These are phyloP conservation scores for Epinotia brunnichana DNA, from an alignment of 2,888 invertebrate genomes.

Conservation along the genomic window DNA sequence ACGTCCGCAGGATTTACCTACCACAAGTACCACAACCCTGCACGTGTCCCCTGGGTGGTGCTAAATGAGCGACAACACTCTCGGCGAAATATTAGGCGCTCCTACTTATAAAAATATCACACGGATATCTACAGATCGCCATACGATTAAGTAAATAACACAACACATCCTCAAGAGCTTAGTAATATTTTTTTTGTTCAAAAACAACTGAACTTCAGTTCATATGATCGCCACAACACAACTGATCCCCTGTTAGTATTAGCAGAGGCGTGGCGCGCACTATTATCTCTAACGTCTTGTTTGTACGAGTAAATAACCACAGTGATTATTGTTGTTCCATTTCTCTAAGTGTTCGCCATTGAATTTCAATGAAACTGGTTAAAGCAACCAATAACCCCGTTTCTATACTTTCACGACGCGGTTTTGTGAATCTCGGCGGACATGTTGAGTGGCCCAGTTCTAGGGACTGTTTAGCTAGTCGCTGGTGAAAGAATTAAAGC, in stretches of 20 bases:
- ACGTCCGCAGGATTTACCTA: too few relatives aligned
- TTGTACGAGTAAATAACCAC: conserved; percentile 37
- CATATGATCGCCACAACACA: background rate
- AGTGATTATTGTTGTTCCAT: conserved; percentile 43
- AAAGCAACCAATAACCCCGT: conserved; percentile 37
- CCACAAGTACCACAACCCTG: too few relatives aligned
- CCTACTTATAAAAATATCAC: too few relatives aligned
- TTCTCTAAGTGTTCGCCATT: conserved; percentile 38
- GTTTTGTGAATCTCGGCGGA: conserved; percentile 34
- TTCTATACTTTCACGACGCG: conserved; percentile 41
- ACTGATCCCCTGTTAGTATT: background rate
- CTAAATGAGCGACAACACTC: too few relatives aligned
- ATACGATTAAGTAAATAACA: too few relatives aligned
- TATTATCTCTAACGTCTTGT: conserved; percentile 39
- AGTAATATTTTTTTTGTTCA: too few relatives aligned
- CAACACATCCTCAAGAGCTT: too few relatives aligned
- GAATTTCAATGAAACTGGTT: conserved; percentile 41
- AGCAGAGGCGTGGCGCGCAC: conserved; percentile 20
- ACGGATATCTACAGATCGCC: too few relatives aligned
- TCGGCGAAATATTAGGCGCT: too few relatives aligned
- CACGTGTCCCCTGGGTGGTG: too few relatives aligned
- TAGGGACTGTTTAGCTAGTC: conserved; percentile 25
- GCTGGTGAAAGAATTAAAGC: conserved; percentile 24
- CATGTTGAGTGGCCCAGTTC: conserved; percentile 29
- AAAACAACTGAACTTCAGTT: too few relatives aligned